Evolutionary conservation across 2,888 invertebrate species (phyloP).

Genomic region (Orchesellides sinensis): DNA sequence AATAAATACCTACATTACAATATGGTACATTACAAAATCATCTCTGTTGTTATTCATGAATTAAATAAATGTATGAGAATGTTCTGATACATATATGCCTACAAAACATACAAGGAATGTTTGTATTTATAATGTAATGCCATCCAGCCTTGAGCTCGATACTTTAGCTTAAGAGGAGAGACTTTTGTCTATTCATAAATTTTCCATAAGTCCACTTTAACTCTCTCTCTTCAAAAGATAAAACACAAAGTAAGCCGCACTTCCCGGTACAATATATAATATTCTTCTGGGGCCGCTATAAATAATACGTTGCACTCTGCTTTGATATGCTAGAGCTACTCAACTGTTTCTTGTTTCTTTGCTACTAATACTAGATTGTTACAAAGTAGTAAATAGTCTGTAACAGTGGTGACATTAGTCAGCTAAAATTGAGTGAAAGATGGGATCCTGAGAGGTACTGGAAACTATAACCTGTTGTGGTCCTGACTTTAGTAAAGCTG

Average conservation of each 20-base stretch:
- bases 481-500: too few species aligned
- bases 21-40: neutral
- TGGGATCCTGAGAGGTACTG: constrained; percentile 1
- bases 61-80: too few species aligned
- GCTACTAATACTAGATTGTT: too few species aligned
- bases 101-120: neutral
- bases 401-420: constrained; percentile 18
- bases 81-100: too few species aligned
- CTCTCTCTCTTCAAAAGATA: constrained; percentile 9
- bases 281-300: neutral
- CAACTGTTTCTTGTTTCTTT: too few species aligned
- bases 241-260: neutral
- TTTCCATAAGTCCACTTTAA: constrained; percentile 50
- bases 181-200: constrained; percentile 63
- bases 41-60: neutral
- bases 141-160: neutral
- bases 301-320: too few species aligned
- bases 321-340: too few species aligned
- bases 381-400: constrained; percentile 13
- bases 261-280: neutral
- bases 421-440: constrained; percentile 27
- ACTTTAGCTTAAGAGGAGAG: constrained; percentile 12
- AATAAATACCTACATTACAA: too few species aligned
- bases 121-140: neutral
- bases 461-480: constrained; percentile 16